Evolutionary conservation across 2,888 invertebrate species (phyloP).

Genomic region (Volucella bombylans): DNA sequence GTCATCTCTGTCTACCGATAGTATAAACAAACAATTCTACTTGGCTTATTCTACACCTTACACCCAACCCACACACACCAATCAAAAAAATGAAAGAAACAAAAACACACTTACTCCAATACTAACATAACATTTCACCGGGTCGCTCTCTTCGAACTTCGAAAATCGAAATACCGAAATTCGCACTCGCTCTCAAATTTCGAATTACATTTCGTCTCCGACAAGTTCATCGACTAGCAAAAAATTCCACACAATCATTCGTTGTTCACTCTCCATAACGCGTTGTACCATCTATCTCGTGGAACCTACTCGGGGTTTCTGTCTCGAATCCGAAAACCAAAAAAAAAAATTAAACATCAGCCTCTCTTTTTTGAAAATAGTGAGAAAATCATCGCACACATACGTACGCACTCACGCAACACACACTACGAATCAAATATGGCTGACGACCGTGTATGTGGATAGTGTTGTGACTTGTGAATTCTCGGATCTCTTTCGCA

Average conservation of each 20-base stretch:
- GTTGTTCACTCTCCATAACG: conserved; percentile 68
- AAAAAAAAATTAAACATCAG: conserved; percentile 29
- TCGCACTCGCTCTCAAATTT: conserved; percentile 12
- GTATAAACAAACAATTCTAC: conserved; percentile 52
- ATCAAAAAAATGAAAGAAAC: conserved; percentile 36
- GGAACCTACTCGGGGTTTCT: conserved; percentile 37
- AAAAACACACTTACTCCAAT: conserved; percentile 19
- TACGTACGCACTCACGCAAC: background rate
- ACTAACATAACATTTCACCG: conserved; percentile 1
- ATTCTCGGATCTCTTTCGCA: conserved; percentile 46
- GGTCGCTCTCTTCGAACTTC: conserved; percentile 10
- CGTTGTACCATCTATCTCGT: conserved; percentile 26
- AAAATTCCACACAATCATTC: conserved; percentile 50
- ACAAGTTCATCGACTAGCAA: conserved; percentile 27
- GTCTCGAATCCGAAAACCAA: conserved; percentile 41
- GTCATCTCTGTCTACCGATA: conserved; percentile 47
- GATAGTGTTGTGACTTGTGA: conserved; percentile 39
- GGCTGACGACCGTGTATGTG: conserved; percentile 65
- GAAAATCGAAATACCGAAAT: conserved; percentile 10
- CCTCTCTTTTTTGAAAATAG: conserved; percentile 62
- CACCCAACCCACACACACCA: conserved; percentile 30
- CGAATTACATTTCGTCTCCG: conserved; percentile 22
- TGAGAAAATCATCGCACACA: conserved; percentile 22
- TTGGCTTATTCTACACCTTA: conserved; percentile 27
- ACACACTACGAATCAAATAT: conserved; percentile 62